Evolutionary conservation across 2,797 vertebrate species (phyloP).

Genomic region (Sebastes jordani): DNA sequence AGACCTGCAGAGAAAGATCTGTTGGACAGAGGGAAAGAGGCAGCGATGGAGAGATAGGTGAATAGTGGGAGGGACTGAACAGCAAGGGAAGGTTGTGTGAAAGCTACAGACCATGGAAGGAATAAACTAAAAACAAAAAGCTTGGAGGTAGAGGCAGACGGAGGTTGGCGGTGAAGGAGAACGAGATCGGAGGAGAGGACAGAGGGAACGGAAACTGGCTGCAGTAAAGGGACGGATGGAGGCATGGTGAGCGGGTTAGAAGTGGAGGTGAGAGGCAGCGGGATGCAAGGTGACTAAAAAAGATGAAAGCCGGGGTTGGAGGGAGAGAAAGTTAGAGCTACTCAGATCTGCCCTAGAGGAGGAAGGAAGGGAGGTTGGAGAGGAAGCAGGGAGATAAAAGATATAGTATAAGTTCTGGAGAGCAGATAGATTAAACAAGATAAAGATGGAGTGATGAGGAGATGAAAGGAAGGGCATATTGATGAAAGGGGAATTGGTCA

Average conservation of each 20-base stretch:
- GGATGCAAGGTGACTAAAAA: conserved; percentile 54
- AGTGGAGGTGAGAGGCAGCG: conserved; percentile 63
- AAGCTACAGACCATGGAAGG: conserved; percentile 17
- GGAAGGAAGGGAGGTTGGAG: conserved; percentile 7
- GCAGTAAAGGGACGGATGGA: conserved; percentile 42
- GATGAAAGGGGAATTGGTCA: neutral
- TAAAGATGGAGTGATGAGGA: conserved; percentile 16
- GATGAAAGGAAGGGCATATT: neutral
- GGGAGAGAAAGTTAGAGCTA: conserved; percentile 34
- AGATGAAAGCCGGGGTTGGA: conserved; percentile 53
- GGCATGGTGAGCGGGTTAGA: conserved; percentile 54
- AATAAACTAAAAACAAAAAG: conserved; percentile 1
- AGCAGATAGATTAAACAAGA: conserved; percentile 22
- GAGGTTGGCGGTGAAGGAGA: conserved; percentile 27
- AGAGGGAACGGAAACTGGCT: conserved; percentile 43
- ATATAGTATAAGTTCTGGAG: neutral
- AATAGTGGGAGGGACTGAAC: conserved; percentile 47
- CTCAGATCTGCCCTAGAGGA: conserved; percentile 27
- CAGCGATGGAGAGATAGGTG: conserved; percentile 52
- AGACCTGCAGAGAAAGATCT: conserved; percentile 69
- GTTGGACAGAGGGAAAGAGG: conserved; percentile 62
- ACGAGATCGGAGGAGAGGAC: conserved; percentile 22
- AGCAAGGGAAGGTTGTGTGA: conserved; percentile 14
- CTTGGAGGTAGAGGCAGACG: conserved; percentile 1
- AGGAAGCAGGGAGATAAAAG: conserved; percentile 1